These are phyloP conservation scores for Macroglossus sobrinus DNA, from an alignment of 2,113 vertebrate species.

Conservation along the genomic window DNA sequence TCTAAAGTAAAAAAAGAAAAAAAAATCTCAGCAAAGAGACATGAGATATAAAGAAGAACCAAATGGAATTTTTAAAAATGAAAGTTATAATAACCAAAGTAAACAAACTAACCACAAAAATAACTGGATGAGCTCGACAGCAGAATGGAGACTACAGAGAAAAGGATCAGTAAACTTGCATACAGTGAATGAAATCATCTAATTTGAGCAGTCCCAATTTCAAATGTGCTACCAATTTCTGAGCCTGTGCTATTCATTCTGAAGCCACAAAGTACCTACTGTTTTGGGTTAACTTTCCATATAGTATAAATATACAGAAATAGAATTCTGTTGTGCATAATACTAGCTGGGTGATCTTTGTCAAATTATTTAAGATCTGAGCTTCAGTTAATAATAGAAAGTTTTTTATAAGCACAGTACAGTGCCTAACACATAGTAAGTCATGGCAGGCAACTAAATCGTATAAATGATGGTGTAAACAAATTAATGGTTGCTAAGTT, in stretches of 20 bases:
- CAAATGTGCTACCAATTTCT: neutral
- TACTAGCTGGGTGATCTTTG: neutral
- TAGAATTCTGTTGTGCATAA: neutral
- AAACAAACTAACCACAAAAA: neutral
- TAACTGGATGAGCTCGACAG: neutral
- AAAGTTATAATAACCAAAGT: neutral
- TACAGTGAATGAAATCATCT: neutral
- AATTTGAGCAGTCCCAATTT: neutral
- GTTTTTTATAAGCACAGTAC: neutral
- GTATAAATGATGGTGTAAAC: neutral
- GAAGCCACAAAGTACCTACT: neutral
- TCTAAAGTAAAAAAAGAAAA: neutral
- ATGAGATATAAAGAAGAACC: neutral
- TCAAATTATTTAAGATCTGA: neutral
- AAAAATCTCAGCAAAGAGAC: neutral
- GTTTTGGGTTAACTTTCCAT: neutral
- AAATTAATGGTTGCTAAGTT: neutral
- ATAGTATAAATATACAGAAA: neutral
- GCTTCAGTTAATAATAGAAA: neutral
- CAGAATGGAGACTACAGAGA: neutral
- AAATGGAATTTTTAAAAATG: neutral
- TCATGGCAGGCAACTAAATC: neutral
- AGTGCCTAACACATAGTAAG: neutral
- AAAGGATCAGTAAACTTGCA: neutral
- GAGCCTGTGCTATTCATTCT: neutral